Conservation (phyloP, 2,797 vertebrate species). For the Cyclopterus lumpus region DNA sequence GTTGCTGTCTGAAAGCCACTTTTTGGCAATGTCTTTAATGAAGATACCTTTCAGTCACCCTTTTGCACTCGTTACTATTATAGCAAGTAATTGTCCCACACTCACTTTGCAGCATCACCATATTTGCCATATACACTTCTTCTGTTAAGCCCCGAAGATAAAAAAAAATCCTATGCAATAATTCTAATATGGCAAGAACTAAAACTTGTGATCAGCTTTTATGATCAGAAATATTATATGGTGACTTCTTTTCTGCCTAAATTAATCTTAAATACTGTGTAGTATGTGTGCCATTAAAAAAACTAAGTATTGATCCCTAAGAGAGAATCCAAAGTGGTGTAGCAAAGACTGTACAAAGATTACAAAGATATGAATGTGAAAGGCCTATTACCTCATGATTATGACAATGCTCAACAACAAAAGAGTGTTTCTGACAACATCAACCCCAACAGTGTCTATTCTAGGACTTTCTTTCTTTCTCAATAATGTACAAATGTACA, state of each 20-base stretch:
- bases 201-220: background rate
- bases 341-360: background rate
- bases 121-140: background rate
- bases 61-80: background rate
- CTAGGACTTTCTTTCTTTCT: background rate
- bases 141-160: background rate
- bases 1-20: background rate
- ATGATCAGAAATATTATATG: background rate
- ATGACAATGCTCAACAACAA: slow-evolving; percentile 8
- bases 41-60: background rate
- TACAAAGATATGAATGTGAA: background rate
- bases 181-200: background rate
- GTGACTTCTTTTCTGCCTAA: background rate
- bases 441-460: background rate
- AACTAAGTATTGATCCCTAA: background rate
- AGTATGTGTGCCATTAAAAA: background rate
- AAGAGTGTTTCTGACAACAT: background rate
- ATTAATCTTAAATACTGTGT: background rate
- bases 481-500: background rate
- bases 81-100: background rate
- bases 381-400: slow-evolving; percentile 3
- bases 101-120: background rate
- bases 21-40: background rate
- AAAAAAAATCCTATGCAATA: background rate
- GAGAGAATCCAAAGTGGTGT: background rate